Evolutionary conservation across 1,140 invertebrate genomes (phyloP).

Genomic region (Potamilus streckersoni): DNA sequence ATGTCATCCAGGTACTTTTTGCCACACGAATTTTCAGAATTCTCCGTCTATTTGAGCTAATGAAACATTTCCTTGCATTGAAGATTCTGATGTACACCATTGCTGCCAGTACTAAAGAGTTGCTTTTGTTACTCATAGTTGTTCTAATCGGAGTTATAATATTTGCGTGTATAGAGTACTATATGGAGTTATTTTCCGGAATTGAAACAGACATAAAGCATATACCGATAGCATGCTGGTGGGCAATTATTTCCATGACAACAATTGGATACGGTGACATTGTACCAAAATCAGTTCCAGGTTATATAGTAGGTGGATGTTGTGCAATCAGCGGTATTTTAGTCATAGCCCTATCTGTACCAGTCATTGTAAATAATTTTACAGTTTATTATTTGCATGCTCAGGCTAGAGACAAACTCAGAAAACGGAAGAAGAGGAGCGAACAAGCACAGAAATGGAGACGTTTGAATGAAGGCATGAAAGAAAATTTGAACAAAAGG

Average conservation of each 20-base stretch:
- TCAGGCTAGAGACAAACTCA: no score
- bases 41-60: conserved; percentile 47
- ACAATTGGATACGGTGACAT: conserved; percentile 62
- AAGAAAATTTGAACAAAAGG: no score
- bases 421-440: no score
- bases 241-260: conserved; percentile 62
- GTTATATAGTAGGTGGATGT: conserved; percentile 52
- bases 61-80: conserved; percentile 51
- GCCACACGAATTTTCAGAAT: conserved; percentile 45
- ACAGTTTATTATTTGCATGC: no score
- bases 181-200: conserved; percentile 44
- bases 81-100: conserved; percentile 54
- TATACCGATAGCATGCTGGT: conserved; percentile 59
- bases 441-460: no score
- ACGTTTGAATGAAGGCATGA: neutral
- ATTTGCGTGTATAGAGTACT: conserved; percentile 53
- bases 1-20: conserved; percentile 38
- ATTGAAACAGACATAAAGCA: conserved; percentile 27
- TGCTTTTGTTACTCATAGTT: conserved; percentile 49
- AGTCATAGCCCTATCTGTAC: conserved; percentile 11
- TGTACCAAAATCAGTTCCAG: conserved; percentile 45
- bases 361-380: no score
- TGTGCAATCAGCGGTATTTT: conserved; percentile 60
- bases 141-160: conserved; percentile 49
- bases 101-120: conserved; percentile 49